phyloP scores from a whole-genome alignment of 2,113 vertebrate genomes.

The Muntiacus reevesi region DNA sequence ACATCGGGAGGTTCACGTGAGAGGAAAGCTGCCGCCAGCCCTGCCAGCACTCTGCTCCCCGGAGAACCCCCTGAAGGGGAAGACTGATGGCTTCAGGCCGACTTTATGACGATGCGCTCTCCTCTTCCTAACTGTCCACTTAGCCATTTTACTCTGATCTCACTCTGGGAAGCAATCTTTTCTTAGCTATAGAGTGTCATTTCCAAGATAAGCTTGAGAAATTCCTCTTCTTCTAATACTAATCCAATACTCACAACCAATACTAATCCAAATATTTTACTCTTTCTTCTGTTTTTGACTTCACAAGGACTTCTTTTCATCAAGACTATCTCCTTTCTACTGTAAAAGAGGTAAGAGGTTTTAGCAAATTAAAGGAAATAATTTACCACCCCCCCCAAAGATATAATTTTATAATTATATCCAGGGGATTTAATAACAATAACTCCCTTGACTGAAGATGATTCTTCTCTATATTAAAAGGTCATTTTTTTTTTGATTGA shows the following conservation, averaged over 20 bases:
- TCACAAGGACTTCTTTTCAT: not conserved
- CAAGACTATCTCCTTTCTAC: not conserved
- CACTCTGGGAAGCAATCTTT: not conserved
- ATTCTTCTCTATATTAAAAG: not conserved
- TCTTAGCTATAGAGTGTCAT: not conserved
- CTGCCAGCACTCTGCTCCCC: not conserved
- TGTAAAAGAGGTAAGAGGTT: not conserved
- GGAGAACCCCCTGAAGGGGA: not conserved
- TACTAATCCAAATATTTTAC: not conserved
- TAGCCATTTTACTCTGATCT: not conserved
- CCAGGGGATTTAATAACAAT: not conserved
- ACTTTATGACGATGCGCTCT: not conserved
- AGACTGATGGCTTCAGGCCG: not conserved
- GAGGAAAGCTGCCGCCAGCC: not conserved
- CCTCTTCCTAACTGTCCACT: not conserved
- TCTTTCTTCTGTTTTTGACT: not conserved
- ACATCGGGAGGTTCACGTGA: not conserved
- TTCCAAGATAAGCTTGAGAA: not conserved
- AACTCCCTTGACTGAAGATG: not conserved
- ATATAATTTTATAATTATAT: not conserved
- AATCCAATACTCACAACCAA: not conserved
- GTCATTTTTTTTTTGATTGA: not conserved
- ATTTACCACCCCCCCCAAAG: not conserved
- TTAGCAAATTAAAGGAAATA: not conserved
- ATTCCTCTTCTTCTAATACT: not conserved